A percentile compares a stretch with the other conserved stretches of the same genome.
Conservation (phyloP, 92 coral and sea anemone genomes). For the Pocillopora grandis region DNA sequence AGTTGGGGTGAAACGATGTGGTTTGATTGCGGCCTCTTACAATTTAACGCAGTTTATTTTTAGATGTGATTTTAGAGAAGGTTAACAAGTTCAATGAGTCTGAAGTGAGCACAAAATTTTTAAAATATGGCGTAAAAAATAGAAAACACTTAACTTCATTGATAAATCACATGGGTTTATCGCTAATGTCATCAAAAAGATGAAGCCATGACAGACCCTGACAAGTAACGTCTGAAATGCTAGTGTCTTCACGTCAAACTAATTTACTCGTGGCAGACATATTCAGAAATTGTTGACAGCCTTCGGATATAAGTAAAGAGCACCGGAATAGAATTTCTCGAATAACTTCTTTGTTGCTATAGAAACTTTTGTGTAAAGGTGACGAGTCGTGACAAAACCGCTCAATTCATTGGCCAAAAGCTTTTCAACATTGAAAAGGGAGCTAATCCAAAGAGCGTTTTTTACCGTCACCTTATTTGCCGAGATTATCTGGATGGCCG, state of each 20-base stretch:
- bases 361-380: slow-evolving; percentile 32
- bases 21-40: background rate
- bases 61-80: background rate
- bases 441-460: background rate
- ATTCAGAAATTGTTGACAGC: slow-evolving; percentile 16
- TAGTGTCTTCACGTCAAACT: background rate
- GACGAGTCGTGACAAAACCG: slow-evolving; percentile 25
- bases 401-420: slow-evolving; percentile 25
- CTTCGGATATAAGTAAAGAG: slow-evolving; percentile 12
- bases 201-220: background rate
- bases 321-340: slow-evolving; percentile 21
- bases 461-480: slow-evolving; percentile 33
- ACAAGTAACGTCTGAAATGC: slow-evolving; percentile 7
- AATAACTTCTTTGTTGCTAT: slow-evolving; percentile 35
- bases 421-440: slow-evolving; percentile 14
- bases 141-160: background rate
- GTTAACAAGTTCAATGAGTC: background rate
- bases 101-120: background rate
- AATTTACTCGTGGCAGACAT: slow-evolving; percentile 14
- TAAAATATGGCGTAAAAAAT: background rate
- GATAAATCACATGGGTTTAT: background rate
- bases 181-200: slow-evolving; percentile 2
- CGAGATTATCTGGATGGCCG: slow-evolving; percentile 49
- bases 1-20: background rate
- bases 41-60: background rate